Evolutionary conservation across 2,113 vertebrate species (phyloP), one percentile per base, ranked within the genome.

Genomic region (Neodon shergylaensis): DNA sequence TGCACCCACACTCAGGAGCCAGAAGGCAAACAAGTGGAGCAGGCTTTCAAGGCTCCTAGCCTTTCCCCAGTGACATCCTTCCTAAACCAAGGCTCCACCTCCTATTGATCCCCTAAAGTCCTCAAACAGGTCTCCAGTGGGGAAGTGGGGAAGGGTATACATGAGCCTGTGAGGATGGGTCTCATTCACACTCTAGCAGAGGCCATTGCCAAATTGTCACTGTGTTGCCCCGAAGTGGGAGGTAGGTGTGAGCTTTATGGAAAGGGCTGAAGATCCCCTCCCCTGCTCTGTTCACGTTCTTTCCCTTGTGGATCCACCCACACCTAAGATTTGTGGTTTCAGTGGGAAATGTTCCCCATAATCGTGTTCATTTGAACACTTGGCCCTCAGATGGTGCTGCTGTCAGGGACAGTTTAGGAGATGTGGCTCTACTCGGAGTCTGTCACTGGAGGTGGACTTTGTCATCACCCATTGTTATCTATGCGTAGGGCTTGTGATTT

Each of bases 241-340:
- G 7, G 0, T 4, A 10, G 4, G 1, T 3, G 28, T 47, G 61
- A 36, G 28, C 33, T n/a, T 24, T 31, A 44, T 63, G 70, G 72
- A 49, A 72, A 14, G 9, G 5, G 3, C 47, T 22, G 42, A 77
- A 42, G 65, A 47, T 19, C 7, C 19, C 4, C 52, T 19, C 9
- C 44, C 28, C 1, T 7, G 42, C 22, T 31, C 8, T 0, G 8
- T 0, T 63, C 76, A 1, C 1, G 1, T 82, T 10, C 61, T 83
- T 9, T 1, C 11, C 63, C 22, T 7, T 16, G 13, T 54, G 31
- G 11, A 83, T 65, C 39, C 61, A 47, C 26, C 39, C 11, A 28
- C 63, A 36, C 19, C 17, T 33, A 22, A 33, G 4, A 12, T 49
- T 36, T 36, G 31, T 79, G 70, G 31, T 52, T 52, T 52, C 16